Base-by-base conservation (phyloP, 1,140 invertebrate genomes). In the Drosophila obscura region DNA sequence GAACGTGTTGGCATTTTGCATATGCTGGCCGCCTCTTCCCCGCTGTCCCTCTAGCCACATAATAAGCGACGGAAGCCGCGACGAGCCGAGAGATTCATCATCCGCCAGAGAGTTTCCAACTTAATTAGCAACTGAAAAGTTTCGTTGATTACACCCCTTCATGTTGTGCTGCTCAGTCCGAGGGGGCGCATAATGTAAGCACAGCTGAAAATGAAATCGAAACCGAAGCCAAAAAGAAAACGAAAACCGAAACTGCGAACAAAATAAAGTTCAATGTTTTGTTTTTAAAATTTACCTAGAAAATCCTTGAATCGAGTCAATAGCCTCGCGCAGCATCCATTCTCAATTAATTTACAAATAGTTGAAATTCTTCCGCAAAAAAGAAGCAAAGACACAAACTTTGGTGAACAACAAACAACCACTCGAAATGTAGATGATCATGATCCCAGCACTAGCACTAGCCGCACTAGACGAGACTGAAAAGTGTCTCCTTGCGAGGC, bases 221-320 rank as follows among this genome's bases (percentile, higher is more conserved):
- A 63, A 41, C 4, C 2, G 39, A 52, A 52, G 41, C 5, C 43
- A 41, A 64, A 64, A 59, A n/a, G 43, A 19, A 46, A 59, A 11
- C 16, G 4, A 1, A 39, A 39, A 5, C 35, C 35, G 35, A 39
- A 39, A 39, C 35, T 13, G 35, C 19, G 5, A 49, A 11, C 43
- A 11, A 16, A 16, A 43, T 52, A 15, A 15, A 61, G 82, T 88
- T 88, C 83, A 87, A 87, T 82, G 82, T 87, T 88, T 88, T 88
- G 81, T 80, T 84, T 84, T 84, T 48, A 57, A 76, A 82, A 88
- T 79, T 46, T 56, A 71, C 64, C 58, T 62, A 66, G 59, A 76
- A 87, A 87, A 82, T 88, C 82, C 82, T 87, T 87, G 82, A 87
- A 78, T 15, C 64, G 62, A 82, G 82, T 87, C 82, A 87, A 78